A percentile compares a stretch with the other conserved stretches of the same genome.
These are phyloP conservation scores for Prunella strophiata DNA, from an alignment of 2,797 vertebrate genomes.

Conservation along the genomic window DNA sequence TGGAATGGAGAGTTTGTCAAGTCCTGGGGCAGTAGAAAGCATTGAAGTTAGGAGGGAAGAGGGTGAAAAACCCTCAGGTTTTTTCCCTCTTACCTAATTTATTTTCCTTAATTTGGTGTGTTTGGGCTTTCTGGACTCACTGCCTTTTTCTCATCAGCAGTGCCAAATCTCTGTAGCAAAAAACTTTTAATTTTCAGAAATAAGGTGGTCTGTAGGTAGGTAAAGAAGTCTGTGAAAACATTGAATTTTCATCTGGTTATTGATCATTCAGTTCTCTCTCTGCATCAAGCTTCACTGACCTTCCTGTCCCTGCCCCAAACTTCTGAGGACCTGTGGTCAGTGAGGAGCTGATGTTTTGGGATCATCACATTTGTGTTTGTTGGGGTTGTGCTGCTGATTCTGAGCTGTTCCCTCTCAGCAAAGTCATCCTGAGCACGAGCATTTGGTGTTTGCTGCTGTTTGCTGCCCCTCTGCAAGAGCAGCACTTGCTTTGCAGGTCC, in stretches of 20 bases:
- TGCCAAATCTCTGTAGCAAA: background rate
- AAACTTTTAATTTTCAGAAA: background rate
- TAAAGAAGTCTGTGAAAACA: background rate
- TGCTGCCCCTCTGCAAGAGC: background rate
- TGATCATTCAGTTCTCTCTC: background rate
- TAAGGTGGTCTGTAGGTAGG: background rate
- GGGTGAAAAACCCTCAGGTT: background rate
- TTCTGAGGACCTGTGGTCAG: background rate
- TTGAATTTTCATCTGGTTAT: background rate
- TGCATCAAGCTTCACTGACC: background rate
- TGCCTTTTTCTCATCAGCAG: background rate
- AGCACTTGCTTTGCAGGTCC: background rate
- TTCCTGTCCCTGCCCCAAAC: background rate
- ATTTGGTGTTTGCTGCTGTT: background rate
- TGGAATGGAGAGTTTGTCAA: background rate
- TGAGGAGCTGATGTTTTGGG: background rate
- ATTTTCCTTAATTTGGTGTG: background rate
- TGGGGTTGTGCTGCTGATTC: background rate
- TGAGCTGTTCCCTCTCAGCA: background rate
- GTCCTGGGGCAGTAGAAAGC: background rate
- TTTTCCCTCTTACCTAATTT: background rate
- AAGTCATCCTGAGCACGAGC: accelerated
- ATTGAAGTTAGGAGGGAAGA: background rate
- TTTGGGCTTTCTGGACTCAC: background rate
- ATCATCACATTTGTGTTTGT: background rate